Conservation (phyloP, 2,797 vertebrate genomes). For the Alcedo atthis region DNA sequence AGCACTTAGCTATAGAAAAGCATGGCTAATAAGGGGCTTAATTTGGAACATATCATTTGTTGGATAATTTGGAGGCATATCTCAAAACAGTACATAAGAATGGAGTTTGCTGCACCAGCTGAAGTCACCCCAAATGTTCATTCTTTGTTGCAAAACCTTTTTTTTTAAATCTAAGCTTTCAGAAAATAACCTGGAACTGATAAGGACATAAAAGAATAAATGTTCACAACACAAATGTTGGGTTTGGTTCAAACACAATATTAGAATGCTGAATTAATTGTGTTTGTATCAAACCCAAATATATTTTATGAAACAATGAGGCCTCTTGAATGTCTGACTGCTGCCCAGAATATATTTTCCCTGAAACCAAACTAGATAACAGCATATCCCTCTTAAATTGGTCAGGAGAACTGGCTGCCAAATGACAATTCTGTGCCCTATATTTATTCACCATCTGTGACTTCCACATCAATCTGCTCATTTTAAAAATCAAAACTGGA, state of each 20-base stretch:
- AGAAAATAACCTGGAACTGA: constrained; percentile 48
- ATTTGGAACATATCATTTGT: constrained; percentile 54
- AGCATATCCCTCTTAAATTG: constrained; percentile 56
- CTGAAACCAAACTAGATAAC: constrained; percentile 50
- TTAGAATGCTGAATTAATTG: constrained; percentile 63
- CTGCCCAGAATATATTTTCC: constrained; percentile 62
- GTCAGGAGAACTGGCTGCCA: constrained; percentile 47
- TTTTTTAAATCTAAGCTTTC: constrained; percentile 29
- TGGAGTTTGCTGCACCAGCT: constrained; percentile 56
- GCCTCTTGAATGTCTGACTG: constrained; percentile 54
- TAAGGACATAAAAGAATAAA: constrained; percentile 40
- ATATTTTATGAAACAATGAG: constrained; percentile 66
- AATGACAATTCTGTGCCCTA: constrained; percentile 22
- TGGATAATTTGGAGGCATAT: constrained; percentile 55
- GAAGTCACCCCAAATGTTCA: constrained; percentile 52
- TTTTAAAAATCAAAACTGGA: constrained; percentile 46
- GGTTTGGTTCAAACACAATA: constrained; percentile 45
- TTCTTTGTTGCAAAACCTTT: constrained; percentile 41
- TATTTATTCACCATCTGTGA: constrained; percentile 70
- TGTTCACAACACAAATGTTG: constrained; percentile 26
- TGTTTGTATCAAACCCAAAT: constrained; percentile 67
- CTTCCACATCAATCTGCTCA: constrained; percentile 60
- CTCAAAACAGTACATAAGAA: constrained; percentile 38
- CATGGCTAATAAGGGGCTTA: constrained; percentile 40
- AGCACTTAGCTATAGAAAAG: constrained; percentile 3